Percentiles rank a stretch among this genome's conserved stretches.
These are phyloP conservation scores for Aricia artaxerxes DNA, from an alignment of 2,888 invertebrate genomes.

Conservation along the genomic window DNA sequence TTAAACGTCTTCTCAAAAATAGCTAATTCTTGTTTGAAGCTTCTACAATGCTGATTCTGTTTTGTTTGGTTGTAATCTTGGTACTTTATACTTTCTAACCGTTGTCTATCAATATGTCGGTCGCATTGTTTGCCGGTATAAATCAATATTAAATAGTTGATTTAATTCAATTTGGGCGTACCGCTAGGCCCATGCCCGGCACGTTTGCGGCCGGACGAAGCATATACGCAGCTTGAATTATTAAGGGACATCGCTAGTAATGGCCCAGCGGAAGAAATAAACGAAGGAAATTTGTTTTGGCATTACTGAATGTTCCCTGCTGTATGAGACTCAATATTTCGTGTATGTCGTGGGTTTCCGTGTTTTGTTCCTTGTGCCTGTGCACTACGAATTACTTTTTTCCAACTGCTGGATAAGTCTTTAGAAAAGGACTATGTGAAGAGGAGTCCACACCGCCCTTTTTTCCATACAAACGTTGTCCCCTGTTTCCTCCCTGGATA, in stretches of 20 bases:
- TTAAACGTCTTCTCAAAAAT: not conserved
- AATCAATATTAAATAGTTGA: constrained; percentile 10
- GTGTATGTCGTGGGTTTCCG: not conserved
- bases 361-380: not conserved
- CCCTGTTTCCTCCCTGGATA: too few species aligned
- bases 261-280: constrained; percentile 17
- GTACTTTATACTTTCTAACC: not conserved
- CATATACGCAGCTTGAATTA: constrained; percentile 35
- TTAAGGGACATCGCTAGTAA: constrained; percentile 18
- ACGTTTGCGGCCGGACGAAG: constrained; percentile 36
- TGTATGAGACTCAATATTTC: not conserved
- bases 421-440: too few species aligned
- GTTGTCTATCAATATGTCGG: not conserved
- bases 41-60: too few species aligned
- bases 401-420: too few species aligned
- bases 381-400: too few species aligned
- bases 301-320: not conserved
- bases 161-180: constrained; percentile 32
- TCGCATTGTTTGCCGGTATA: constrained; percentile 1
- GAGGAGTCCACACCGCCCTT: too few species aligned
- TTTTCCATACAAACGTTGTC: too few species aligned
- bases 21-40: too few species aligned
- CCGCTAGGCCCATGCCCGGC: constrained; percentile 33
- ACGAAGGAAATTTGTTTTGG: constrained; percentile 7
- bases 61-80: too few species aligned